phyloP scores from a whole-genome alignment of 2,888 invertebrate genomes.

The Zhuqinia jingwanae region DNA sequence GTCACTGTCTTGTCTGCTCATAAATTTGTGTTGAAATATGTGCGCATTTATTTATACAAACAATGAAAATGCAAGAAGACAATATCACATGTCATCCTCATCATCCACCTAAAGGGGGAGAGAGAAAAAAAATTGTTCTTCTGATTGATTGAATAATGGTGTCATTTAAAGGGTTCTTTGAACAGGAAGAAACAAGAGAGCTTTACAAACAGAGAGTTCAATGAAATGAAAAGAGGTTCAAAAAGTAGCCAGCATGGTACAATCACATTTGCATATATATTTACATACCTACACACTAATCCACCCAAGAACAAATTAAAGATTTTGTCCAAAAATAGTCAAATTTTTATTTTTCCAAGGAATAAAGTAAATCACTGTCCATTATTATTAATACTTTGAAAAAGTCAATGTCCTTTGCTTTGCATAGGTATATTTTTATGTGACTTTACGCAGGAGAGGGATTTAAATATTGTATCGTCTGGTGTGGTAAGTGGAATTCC shows the following conservation, averaged over 20 bases:
- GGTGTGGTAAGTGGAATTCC: no score
- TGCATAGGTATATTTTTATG: no score
- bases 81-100: background rate
- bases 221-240: slow-evolving; percentile 45
- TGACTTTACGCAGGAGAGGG: no score
- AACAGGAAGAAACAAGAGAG: background rate
- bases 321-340: slow-evolving; percentile 47
- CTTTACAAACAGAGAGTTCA: slow-evolving; percentile 44
- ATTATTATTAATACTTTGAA: background rate
- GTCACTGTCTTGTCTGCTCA: no score
- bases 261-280: no score
- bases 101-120: no score
- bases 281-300: background rate
- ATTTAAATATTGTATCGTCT: no score
- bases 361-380: slow-evolving; percentile 6
- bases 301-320: no score
- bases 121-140: background rate
- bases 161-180: slow-evolving; percentile 37
- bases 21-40: background rate
- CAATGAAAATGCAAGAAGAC: background rate
- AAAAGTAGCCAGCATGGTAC: background rate
- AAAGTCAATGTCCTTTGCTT: slow-evolving; percentile 38
- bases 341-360: slow-evolving; percentile 13
- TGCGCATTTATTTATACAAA: background rate
- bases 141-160: slow-evolving; percentile 31